Base-by-base conservation (phyloP, 2,888 invertebrate genomes). In the Lasioglossum calceatum region DNA sequence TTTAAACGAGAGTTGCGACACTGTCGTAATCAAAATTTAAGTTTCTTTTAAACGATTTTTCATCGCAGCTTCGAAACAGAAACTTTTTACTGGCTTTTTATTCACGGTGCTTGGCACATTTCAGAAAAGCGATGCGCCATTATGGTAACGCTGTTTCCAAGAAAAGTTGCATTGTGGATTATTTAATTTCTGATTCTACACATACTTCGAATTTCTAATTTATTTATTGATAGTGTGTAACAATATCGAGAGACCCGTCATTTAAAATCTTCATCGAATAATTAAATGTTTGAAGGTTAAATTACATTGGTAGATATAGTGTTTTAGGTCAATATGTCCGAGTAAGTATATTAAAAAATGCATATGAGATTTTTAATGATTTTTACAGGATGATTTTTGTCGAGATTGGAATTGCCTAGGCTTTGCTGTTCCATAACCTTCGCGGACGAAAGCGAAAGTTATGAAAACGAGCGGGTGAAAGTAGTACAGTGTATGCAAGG, bases 1-100 rank as follows among this genome's bases (percentile, higher is more conserved):
- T 64, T 64, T 32, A 32, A 64, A 32, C 64, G 64, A 7, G 32
- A 64, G 32, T 32, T 32, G 7, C 64, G 16, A 64, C 64, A 32
- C 1, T 19, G 16, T 32, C 19, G 64, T 64, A 32, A 32, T 64
- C 32, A 32, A 32, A 64, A 32, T 64, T 64, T 64, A 64, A 64
- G 32, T 32, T 50, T 19, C 50, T 47, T 64, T 64, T 64, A 64
- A 14, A 12, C 73, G 50, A 50, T 74, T 74, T 50, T 64, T 64
- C 32, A 64, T 64, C 8, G 64, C 64, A 32, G 19, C 32, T 19
- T 32, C 32, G 64, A 64, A 19, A 64, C 64, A 32, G 64, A 32
- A 64, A 64, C 32, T 64, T 64, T 32, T 19, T 14, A 16, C 8
- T 32, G 16, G 2, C 64, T 64, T 32, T 32, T 32, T 64, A 64